A percentile compares a stretch with the other conserved stretches of the same genome.
Conservation (phyloP, 2,888 invertebrate genomes). For the Sarcophaga variegata region DNA sequence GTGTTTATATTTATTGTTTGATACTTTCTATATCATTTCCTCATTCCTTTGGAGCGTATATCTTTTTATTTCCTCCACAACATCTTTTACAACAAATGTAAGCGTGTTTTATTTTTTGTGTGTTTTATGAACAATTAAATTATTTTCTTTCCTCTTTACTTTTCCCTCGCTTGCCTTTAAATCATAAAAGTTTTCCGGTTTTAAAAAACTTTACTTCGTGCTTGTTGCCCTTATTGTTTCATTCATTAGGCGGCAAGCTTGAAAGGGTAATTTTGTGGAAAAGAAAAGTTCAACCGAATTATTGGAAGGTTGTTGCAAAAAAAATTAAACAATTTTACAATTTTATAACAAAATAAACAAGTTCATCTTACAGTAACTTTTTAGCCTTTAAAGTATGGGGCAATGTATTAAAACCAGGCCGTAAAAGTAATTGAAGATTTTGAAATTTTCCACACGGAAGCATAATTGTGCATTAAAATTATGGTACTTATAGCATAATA, state of each 20-base stretch:
- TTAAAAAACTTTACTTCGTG: neutral
- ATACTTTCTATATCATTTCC: neutral
- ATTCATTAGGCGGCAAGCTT: neutral
- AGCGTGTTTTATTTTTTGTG: conserved; percentile 42
- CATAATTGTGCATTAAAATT: too few species aligned
- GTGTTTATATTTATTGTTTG: too few species aligned
- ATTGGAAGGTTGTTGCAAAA: neutral
- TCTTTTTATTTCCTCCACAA: neutral
- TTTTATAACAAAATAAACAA: too few species aligned
- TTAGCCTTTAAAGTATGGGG: too few species aligned
- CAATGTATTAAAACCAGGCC: too few species aligned
- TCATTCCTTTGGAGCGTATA: neutral
- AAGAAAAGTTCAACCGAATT: neutral
- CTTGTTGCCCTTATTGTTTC: neutral
- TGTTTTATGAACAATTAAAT: conserved; percentile 58
- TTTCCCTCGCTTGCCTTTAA: neutral
- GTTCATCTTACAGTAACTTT: too few species aligned
- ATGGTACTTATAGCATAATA: too few species aligned
- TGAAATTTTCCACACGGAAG: too few species aligned
- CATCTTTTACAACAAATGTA: neutral
- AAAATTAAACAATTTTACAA: neutral
- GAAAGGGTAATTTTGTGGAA: conserved; percentile 22
- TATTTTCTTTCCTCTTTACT: neutral
- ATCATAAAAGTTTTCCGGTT: neutral
- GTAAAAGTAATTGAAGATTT: too few species aligned